A percentile compares a stretch with the other conserved stretches of the same genome.
Evolutionary conservation across 1,140 invertebrate genomes (phyloP).

Genomic region (Homarus americanus): DNA sequence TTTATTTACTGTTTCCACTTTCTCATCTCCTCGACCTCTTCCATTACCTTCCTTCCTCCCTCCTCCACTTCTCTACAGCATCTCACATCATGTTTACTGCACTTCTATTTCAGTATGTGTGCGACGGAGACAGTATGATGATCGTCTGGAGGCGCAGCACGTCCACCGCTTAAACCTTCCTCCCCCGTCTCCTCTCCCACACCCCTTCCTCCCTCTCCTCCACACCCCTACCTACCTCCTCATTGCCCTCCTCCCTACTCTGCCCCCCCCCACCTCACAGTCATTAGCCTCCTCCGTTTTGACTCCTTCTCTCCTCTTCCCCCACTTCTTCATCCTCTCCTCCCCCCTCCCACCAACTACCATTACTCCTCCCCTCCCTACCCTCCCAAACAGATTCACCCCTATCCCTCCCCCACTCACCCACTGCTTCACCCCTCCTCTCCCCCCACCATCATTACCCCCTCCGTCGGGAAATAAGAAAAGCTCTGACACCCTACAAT

Average conservation of each 20-base stretch:
- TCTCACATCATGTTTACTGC: not conserved
- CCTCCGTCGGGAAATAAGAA: not conserved
- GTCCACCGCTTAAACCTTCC: not conserved
- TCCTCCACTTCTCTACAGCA: not conserved
- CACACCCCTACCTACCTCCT: not conserved
- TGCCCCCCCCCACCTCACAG: too few species aligned
- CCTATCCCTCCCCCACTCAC: not conserved
- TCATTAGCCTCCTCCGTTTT: not conserved
- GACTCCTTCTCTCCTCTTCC: not conserved
- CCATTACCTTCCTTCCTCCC: not conserved
- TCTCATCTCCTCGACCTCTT: not conserved
- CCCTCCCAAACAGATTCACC: not conserved
- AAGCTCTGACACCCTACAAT: not conserved
- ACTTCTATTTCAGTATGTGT: not conserved
- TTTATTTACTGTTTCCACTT: too few species aligned
- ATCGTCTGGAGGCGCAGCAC: not conserved
- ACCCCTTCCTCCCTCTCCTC: not conserved
- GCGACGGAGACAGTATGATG: not conserved
- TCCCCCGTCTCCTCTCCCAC: too few species aligned
- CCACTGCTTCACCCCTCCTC: not conserved
- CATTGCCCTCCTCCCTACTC: too few species aligned
- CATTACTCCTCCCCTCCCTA: too few species aligned
- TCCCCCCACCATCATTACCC: not conserved
- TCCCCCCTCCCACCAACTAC: too few species aligned
- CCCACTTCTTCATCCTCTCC: not conserved